Evolutionary conservation across 2,888 invertebrate species (phyloP), one percentile per base, ranked within the genome.

Genomic region (Coecobrya sp.): DNA sequence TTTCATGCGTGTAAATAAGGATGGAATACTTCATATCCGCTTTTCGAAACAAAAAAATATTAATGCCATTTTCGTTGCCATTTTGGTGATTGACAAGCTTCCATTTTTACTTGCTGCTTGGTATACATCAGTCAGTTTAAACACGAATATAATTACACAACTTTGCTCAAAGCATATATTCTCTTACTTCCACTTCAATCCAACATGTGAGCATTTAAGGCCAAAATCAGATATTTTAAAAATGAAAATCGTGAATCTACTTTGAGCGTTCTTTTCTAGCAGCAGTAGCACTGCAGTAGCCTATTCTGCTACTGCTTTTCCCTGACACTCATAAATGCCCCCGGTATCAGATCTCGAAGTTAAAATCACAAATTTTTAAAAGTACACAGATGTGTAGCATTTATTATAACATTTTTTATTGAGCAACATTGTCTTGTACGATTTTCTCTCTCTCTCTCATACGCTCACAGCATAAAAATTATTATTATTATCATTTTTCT

Each of bases 1-100:
- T 59, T 19, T 13, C 59, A 59, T 59, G 59, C 59, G 59, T 59
- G 65, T 25, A 65, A 25, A 25, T 65, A 65, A 65, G 3, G 65
- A 36, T 65, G 27, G 27, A 25, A 2, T 19, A 65, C 25, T 25
- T 19, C 65, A 65, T 65, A 25, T 65, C 65, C 65, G 65, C 16
- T 70, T n/a, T 70, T 36, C 3, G 16, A 70, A 70, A 36, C 30
- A 70, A 70, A 36, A 65, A 16, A 36, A 25, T 13, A 7, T 13
- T 25, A 27, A 25, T 25, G 19, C n/a, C 68, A 70, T 70, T 70
- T 70, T 36, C 13, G 25, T 27, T 65, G 8, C 65, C 11, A 22
- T 10, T 62, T 62, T 19, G 52, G 11, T 62, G n/a, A n/a, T 65
- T 27, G 27, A 65, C 65, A 27, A 27, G 0, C 27, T 65, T 25